phyloP scores from a whole-genome alignment of 1,140 invertebrate genomes.

The Tigriopus japonicus region DNA sequence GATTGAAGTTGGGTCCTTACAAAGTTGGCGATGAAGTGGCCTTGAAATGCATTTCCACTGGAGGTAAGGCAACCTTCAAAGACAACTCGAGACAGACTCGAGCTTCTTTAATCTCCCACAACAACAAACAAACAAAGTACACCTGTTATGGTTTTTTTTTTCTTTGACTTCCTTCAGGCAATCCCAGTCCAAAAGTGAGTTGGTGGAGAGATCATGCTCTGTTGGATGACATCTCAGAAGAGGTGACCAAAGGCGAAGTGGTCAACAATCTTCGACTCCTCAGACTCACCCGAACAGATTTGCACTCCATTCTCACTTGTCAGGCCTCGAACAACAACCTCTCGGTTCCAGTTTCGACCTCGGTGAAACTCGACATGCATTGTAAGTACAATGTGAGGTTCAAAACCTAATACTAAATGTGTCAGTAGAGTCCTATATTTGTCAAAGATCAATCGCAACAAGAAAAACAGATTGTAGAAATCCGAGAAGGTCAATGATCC shows the following conservation, averaged over 20 bases:
- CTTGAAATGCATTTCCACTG: conserved; percentile 4
- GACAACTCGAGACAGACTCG: no score
- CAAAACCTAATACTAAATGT: no score
- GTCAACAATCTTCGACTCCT: conserved; percentile 22
- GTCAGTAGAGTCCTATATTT: no score
- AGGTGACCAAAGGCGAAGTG: conserved; percentile 18
- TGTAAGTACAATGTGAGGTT: conserved; percentile 35
- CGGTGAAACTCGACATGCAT: conserved; percentile 42
- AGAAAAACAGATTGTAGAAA: no score
- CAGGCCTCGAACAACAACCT: conserved; percentile 62
- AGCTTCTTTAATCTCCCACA: no score
- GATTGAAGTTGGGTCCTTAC: conserved; percentile 12
- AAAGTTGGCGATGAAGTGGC: conserved; percentile 3
- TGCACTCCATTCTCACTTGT: conserved; percentile 58
- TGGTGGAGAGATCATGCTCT: conserved; percentile 21
- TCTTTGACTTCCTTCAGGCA: conserved; percentile 20
- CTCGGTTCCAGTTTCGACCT: conserved; percentile 37
- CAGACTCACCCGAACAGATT: conserved; percentile 36
- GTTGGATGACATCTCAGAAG: conserved; percentile 20
- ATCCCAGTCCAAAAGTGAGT: conserved; percentile 19
- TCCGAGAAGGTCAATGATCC: no score
- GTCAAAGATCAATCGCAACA: no score
- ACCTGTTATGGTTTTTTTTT: no score
- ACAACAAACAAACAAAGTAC: no score
- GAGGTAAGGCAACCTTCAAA: conserved; percentile 12